These are phyloP conservation scores for Malacoctenus gilli DNA, from an alignment of 2,797 vertebrate species.

Conservation along the genomic window DNA sequence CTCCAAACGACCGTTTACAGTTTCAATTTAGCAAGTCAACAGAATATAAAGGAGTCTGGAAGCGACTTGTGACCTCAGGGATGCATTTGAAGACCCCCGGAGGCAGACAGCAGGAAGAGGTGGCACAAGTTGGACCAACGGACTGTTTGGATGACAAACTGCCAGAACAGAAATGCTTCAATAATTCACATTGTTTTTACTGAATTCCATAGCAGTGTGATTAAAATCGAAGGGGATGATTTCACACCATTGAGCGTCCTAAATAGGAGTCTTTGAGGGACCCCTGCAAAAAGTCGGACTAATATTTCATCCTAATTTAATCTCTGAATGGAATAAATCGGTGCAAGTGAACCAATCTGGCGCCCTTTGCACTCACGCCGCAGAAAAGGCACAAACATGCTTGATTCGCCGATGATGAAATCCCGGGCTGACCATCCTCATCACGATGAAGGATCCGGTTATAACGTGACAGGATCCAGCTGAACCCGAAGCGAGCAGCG, in stretches of 20 bases:
- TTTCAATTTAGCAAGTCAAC: too few species aligned
- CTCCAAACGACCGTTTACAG: too few species aligned
- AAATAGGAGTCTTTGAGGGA: too few species aligned
- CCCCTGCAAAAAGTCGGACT: too few species aligned
- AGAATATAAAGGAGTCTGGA: not conserved
- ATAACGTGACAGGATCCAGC: constrained; percentile 60
- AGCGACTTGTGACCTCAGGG: not conserved
- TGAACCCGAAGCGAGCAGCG: constrained; percentile 48
- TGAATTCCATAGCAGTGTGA: too few species aligned
- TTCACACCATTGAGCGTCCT: too few species aligned
- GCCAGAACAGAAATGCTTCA: not conserved
- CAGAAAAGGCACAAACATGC: not conserved
- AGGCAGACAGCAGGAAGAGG: not conserved
- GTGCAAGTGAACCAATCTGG: too few species aligned
- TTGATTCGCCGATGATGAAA: constrained; percentile 29
- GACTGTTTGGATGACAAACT: not conserved
- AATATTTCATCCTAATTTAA: too few species aligned
- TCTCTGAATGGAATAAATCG: too few species aligned
- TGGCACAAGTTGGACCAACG: not conserved
- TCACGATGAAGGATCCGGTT: constrained; percentile 54
- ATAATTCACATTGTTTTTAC: not conserved
- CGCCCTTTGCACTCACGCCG: not conserved
- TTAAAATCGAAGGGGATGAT: too few species aligned
- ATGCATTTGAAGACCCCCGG: not conserved
- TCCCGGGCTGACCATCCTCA: constrained; percentile 29